phyloP scores from a whole-genome alignment of 1,140 invertebrate species.

The Drosophila bocqueti region DNA sequence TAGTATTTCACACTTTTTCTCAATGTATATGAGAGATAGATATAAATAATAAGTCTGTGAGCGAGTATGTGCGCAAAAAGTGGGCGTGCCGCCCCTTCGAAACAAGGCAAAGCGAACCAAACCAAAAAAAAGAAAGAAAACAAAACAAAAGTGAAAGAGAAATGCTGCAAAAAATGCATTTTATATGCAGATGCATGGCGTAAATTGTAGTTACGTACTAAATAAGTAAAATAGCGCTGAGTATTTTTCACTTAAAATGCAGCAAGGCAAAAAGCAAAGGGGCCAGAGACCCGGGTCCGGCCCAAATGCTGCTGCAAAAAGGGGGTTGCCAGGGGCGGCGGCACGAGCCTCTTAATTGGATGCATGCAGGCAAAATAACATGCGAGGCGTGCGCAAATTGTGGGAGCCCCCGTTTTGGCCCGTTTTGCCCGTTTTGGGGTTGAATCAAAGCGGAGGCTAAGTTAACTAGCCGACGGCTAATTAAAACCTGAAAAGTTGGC shows the following conservation, averaged over 20 bases:
- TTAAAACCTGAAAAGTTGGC: constrained; percentile 78
- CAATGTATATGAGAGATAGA: constrained; percentile 42
- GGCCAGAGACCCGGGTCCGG: constrained; percentile 23
- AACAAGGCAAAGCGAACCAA: constrained; percentile 37
- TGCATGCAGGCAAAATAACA: constrained; percentile 83
- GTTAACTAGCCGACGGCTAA: constrained; percentile 80
- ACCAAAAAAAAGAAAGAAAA: constrained; percentile 14
- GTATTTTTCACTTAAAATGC: constrained; percentile 84
- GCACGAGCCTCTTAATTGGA: constrained; percentile 77
- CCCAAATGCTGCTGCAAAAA: constrained; percentile 11
- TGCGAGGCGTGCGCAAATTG: constrained; percentile 74
- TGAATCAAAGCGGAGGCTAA: constrained; percentile 58
- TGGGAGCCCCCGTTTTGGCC: constrained; percentile 16
- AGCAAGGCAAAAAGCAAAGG: constrained; percentile 59
- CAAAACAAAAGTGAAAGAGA: constrained; percentile 19
- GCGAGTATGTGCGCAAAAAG: constrained; percentile 61
- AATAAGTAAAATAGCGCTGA: constrained; percentile 84
- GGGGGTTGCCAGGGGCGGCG: constrained; percentile 28
- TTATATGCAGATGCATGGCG: constrained; percentile 82
- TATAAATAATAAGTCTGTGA: constrained; percentile 71
- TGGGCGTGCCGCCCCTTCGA: constrained; percentile 61
- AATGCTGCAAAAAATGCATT: constrained; percentile 73
- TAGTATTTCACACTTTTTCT: background rate
- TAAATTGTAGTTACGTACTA: constrained; percentile 83
- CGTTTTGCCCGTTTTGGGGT: constrained; percentile 18